Conservation (phyloP, 2,888 invertebrate genomes). For the Eupithecia abbreviata region DNA sequence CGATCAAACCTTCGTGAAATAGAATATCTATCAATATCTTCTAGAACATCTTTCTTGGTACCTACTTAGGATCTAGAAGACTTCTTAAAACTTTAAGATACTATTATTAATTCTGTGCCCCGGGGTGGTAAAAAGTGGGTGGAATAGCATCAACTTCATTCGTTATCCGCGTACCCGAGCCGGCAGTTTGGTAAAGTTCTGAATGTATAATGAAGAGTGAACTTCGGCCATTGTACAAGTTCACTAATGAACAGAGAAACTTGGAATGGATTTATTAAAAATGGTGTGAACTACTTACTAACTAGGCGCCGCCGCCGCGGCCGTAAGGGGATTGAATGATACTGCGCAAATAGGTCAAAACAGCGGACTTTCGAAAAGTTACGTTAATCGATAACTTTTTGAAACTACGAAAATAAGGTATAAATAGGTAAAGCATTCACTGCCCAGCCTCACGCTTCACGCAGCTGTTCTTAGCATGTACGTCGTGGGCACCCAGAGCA, state of each 20-base stretch:
- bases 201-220: conserved; percentile 65
- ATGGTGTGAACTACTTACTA: conserved; percentile 14
- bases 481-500: too few species aligned
- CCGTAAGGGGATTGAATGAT: not conserved
- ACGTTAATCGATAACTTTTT: not conserved
- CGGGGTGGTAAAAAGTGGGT: not conserved
- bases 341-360: not conserved
- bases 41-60: too few species aligned
- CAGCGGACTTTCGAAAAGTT: not conserved
- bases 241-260: conserved; percentile 53
- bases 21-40: too few species aligned
- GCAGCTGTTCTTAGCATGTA: too few species aligned
- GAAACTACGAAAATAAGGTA: not conserved
- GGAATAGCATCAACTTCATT: conserved; percentile 55
- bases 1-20: too few species aligned
- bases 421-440: not conserved
- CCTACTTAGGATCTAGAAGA: too few species aligned
- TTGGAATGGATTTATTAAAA: conserved; percentile 21
- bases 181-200: conserved; percentile 54
- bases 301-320: not conserved
- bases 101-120: not conserved
- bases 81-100: too few species aligned
- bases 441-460: not conserved
- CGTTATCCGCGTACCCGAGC: conserved; percentile 58
- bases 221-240: conserved; percentile 55